Conservation (phyloP, 2,113 vertebrate genomes). For the Campylorhamphus procurvoides region DNA sequence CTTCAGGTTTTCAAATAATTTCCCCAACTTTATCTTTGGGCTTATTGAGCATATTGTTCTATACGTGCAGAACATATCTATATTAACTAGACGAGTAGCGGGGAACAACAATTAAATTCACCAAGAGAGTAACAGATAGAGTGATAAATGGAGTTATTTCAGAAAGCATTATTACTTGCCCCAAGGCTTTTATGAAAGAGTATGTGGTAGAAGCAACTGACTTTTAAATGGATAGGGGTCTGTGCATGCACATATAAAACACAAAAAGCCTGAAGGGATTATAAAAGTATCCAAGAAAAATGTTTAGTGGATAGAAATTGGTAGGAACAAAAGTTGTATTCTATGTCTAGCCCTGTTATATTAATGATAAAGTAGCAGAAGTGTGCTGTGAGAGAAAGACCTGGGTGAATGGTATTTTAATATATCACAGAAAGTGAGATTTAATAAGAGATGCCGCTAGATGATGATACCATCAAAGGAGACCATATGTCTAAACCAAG, state of each 20-base stretch:
- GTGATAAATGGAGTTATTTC: slow-evolving; percentile 68
- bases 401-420: slow-evolving; percentile 26
- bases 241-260: slow-evolving; percentile 6
- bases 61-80: slow-evolving; percentile 14
- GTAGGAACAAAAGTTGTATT: background rate
- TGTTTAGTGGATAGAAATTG: slow-evolving; percentile 25
- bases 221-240: slow-evolving; percentile 35
- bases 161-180: slow-evolving; percentile 66
- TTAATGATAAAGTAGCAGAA: slow-evolving; percentile 7
- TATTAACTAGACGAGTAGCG: slow-evolving; percentile 60
- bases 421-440: slow-evolving; percentile 1
- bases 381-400: background rate
- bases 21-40: background rate
- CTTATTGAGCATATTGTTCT: slow-evolving; percentile 57
- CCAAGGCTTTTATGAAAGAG: slow-evolving; percentile 45
- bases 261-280: slow-evolving; percentile 26
- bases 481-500: slow-evolving; percentile 13
- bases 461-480: background rate
- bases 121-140: slow-evolving; percentile 49
- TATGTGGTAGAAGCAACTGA: slow-evolving; percentile 25
- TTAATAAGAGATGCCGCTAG: slow-evolving; percentile 35
- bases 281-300: slow-evolving; percentile 47
- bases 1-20: slow-evolving; percentile 24
- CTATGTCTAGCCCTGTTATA: background rate
- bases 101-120: slow-evolving; percentile 70